A percentile compares a stretch with the other conserved stretches of the same genome.
phyloP scores from a whole-genome alignment of 1,140 invertebrate genomes.

The Ostrea edulis region DNA sequence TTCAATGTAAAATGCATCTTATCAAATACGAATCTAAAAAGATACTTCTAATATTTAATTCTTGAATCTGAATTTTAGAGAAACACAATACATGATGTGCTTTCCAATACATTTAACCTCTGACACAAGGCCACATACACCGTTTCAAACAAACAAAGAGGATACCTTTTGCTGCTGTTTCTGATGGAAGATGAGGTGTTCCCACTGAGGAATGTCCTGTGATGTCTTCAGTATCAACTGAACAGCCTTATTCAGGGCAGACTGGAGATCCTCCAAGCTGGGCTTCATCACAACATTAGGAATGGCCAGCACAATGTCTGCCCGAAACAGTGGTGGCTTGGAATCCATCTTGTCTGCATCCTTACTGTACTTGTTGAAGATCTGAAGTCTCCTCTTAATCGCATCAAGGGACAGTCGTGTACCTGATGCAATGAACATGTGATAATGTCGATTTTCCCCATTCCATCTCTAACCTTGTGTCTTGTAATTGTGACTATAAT shows the following conservation, averaged over 20 bases:
- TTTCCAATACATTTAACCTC: background rate
- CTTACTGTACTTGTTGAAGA: constrained; percentile 74
- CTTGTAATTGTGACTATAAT: background rate
- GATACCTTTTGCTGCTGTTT: constrained; percentile 77
- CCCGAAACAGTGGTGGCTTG: constrained; percentile 76
- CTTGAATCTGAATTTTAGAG: constrained; percentile 30
- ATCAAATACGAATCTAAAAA: background rate
- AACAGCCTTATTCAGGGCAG: constrained; percentile 86
- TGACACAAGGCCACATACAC: background rate
- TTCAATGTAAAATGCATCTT: background rate
- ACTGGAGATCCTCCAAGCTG: constrained; percentile 94
- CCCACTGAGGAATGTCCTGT: constrained; percentile 78
- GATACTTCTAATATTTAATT: background rate
- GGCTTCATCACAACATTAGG: constrained; percentile 93
- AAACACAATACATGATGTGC: background rate
- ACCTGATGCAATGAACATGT: constrained; percentile 58
- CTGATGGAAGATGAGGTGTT: constrained; percentile 76
- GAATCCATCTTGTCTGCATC: constrained; percentile 71
- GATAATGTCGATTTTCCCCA: background rate
- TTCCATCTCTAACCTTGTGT: background rate
- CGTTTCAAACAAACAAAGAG: background rate
- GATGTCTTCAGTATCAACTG: constrained; percentile 79
- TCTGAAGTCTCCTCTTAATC: constrained; percentile 78
- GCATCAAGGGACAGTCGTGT: constrained; percentile 78
- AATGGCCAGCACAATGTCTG: constrained; percentile 89